Conservation (phyloP, 1,140 invertebrate species). For the Drosophila azteca region DNA sequence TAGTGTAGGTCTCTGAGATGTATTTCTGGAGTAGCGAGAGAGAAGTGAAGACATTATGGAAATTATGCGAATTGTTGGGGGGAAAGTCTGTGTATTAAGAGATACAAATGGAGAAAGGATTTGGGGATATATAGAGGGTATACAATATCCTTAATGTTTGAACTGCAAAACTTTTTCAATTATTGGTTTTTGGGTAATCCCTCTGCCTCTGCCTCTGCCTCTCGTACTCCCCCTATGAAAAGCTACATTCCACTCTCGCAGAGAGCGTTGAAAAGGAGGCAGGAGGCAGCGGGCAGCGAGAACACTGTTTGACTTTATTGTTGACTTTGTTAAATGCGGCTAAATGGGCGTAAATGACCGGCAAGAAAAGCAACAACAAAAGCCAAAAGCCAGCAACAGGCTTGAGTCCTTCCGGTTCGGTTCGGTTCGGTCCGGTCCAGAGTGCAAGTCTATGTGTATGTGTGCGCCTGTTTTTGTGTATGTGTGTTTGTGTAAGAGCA, state of each 20-base stretch:
- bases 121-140: no score
- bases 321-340: constrained; percentile 80
- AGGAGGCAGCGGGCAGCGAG: constrained; percentile 1
- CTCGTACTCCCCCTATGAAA: not conserved
- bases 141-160: no score
- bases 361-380: constrained; percentile 36
- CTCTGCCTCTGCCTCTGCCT: no score
- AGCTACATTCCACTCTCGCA: not conserved
- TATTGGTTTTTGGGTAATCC: constrained; percentile 32
- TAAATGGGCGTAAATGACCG: constrained; percentile 80
- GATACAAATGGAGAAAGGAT: no score
- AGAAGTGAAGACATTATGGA: no score
- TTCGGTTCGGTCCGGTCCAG: no score
- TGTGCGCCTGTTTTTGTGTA: constrained; percentile 2
- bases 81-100: no score
- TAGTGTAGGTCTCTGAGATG: not conserved
- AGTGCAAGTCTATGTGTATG: constrained; percentile 15
- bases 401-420: constrained; percentile 13
- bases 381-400: constrained; percentile 51
- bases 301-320: constrained; percentile 73
- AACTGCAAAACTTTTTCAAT: constrained; percentile 62
- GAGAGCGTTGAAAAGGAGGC: not conserved
- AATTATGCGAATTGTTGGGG: no score
- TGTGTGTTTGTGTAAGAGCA: constrained; percentile 16
- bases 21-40: no score